Base-by-base conservation (phyloP, 2,113 vertebrate species). In the Reinhardtius hippoglossoides region DNA sequence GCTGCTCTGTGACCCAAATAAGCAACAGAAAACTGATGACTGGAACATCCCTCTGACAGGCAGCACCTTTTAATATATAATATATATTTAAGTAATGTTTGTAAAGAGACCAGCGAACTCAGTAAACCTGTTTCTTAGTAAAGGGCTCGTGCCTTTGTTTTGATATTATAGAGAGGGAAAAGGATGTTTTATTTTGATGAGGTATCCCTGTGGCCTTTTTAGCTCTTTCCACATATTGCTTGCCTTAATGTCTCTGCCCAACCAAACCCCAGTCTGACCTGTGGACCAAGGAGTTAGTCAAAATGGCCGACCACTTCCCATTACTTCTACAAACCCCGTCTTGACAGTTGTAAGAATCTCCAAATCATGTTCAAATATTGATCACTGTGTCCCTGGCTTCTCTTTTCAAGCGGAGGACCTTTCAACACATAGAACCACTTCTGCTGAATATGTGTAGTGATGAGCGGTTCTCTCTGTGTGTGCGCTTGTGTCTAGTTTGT, bases 351-450 rank as follows among this genome's bases (percentile, higher is more conserved):
- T 61, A 56, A 71, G 61, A 55, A 73, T 68, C 58, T 72, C 60
- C 67, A 71, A 56, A 80, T 80, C 65, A 55, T 71, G 55, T 59
- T 83, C 77, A 77, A 74, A 71, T 80, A 77, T 83, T 64, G 74
- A 80, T 76, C 67, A 52, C 3, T 20, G 5, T 64, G 62, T 71
- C 64, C 20, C 62, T 56, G 71, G 24, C 50, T 42, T 72, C 26
- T 59, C 42, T 54, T 76, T 61, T 9, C 10, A 44, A 74, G 31
- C 40, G 26, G 31, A 70, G 14, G 27, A 50, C 26, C 67, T 21
- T 56, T 62, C 13, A 74, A 55, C 46, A 69, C 65, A 73, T 16
- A 46, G 58, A 58, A 64, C 55, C 55, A 46, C 54, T 82, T 58
- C 60, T 59, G 62, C 62, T 62, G 67, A 65, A 72, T 71, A 50